Percentiles rank a stretch among this genome's conserved stretches.
phyloP scores from a whole-genome alignment of 2,888 invertebrate species.

The Elmis aenea region DNA sequence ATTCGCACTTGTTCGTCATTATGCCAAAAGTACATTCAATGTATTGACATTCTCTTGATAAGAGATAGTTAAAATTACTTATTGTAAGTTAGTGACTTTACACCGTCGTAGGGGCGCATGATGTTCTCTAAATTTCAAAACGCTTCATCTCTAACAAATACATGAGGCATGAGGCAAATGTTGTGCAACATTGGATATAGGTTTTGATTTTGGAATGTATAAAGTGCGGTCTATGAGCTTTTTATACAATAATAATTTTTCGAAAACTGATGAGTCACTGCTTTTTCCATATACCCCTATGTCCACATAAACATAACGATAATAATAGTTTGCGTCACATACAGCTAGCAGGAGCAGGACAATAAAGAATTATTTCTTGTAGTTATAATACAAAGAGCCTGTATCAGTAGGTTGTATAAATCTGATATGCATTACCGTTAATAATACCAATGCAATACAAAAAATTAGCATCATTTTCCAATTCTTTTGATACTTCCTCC shows the following conservation, averaged over 20 bases:
- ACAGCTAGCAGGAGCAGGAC: too few relatives aligned
- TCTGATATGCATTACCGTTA: too few relatives aligned
- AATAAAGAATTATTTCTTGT: too few relatives aligned
- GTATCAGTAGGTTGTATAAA: conserved; percentile 5
- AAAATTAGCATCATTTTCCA: conserved; percentile 9
- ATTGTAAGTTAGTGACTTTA: conserved; percentile 4
- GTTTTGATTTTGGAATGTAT: conserved; percentile 11
- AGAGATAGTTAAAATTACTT: conserved; percentile 5
- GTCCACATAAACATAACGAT: too few relatives aligned
- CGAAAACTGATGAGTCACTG: conserved; percentile 3
- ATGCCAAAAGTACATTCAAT: conserved; percentile 12
- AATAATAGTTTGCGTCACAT: too few relatives aligned
- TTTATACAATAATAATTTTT: conserved; percentile 2
- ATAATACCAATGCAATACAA: conserved; percentile 7
- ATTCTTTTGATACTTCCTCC: conserved; percentile 5
- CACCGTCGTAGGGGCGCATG: conserved; percentile 11
- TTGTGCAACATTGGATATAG: not conserved
- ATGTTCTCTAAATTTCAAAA: conserved; percentile 11
- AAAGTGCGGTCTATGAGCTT: not conserved
- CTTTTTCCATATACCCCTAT: too few relatives aligned
- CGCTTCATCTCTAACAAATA: conserved; percentile 12
- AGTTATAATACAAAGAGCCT: too few relatives aligned
- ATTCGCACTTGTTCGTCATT: conserved; percentile 8
- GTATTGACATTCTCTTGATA: conserved; percentile 5
- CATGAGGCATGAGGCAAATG: conserved; percentile 5